Base-by-base conservation (phyloP, 2,113 vertebrate genomes). In the Chloropsis hardwickii region DNA sequence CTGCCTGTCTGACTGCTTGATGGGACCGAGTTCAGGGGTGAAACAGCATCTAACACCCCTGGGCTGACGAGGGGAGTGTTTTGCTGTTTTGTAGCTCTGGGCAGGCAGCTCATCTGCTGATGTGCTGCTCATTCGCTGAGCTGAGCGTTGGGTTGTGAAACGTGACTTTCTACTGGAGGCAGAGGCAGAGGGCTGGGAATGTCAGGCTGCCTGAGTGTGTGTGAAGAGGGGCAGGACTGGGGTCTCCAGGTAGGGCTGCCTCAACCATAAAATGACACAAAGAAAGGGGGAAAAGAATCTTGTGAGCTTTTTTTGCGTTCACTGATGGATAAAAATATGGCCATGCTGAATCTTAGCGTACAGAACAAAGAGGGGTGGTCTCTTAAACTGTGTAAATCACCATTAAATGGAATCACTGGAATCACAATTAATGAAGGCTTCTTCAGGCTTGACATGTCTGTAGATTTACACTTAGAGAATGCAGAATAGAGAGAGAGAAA, bases 291-390 rank as follows among this genome's bases (percentile, higher is more conserved):
- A 3, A 31, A 90, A 23, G 14, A 35, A 45, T 47, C 42, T 35
- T 56, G 24, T 22, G 33, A 81, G 78, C 5, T 27, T 80, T 28
- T 23, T 28, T 72, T 20, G 60, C 79, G 31, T 64, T 92, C 35
- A 9, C 39, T 80, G 60, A 18, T 27, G 79, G 47, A 37, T 71
- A 73, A 93, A 95, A 96, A 94, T 23, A 66, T 18, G 80, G 84
- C 84, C 90, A 88, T 65, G 82, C 57, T 93, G 81, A 85, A 91
- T 93, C 74, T 70, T 8, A 56, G 78, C 9, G 0, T 20, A 12
- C 71, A 70, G 91, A 95, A 95, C 93, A 95, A 97, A 95, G 95
- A 96, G 48, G 83, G 74, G 57, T 90, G 82, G 78, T 92, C 80
- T 96, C 65, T 81, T 45, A 92, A 89, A 91, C 21, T 25, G 69